Base-by-base conservation (phyloP, 2,888 invertebrate species). In the Mythimna lalbum region DNA sequence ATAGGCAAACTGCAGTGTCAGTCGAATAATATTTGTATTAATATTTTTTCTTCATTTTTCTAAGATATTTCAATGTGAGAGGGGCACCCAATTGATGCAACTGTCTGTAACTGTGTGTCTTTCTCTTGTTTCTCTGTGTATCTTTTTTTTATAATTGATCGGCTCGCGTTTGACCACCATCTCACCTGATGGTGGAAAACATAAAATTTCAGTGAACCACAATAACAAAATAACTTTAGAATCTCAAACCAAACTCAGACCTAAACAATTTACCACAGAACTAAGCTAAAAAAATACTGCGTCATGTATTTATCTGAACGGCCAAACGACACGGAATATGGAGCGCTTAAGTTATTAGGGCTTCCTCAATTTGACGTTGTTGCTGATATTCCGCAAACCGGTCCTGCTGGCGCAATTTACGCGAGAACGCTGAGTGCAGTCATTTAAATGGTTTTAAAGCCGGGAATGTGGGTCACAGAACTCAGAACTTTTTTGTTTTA, bases 331-430 rank as follows among this genome's bases (percentile, higher is more conserved):
- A 80, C 76, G 64, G 82, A 86, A 87, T 88, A 87, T 89, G 80
- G 86, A 87, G 84, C 87, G 80, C 77, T 85, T 85, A 87, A 85
- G 86, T 91, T 92, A 90, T 90, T 89, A 90, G 89, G 84, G 89
- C 89, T 92, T 92, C 91, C 92, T 92, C 90, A 91, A 92, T 92
- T 91, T 90, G 87, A 88, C 85, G 86, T 90, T 85, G 88, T 88
- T 89, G 85, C 90, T 88, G 82, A 86, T 88, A 87, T 89, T 90
- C 86, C 85, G 85, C 69, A 83, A 91, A 92, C 92, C 85, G 85
- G 92, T 91, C 89, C 68, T 14, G 63, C 60, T 68, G 74, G 72
- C 63, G 43, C 82, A 82, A 76, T 79, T 79, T 55, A 79, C 31
- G 67, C 77, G 71, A 72, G 65, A 55, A 53, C 63, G 33, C 47